Conservation (phyloP, 2,113 vertebrate genomes). For the Ochotona princeps region DNA sequence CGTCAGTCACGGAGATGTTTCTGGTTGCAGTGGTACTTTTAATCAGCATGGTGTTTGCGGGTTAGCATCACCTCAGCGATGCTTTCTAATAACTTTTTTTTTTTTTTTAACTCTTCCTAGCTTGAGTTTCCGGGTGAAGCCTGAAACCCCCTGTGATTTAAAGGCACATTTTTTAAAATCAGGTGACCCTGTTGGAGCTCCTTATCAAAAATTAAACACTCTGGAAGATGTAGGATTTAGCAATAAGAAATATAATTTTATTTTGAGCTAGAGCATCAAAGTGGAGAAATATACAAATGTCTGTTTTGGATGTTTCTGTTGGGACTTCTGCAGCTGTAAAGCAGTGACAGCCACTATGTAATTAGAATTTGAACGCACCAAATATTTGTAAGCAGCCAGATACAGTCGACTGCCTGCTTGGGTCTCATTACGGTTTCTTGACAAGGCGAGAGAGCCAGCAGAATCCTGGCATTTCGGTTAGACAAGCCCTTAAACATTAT, state of each 20-base stretch:
- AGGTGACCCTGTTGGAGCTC: neutral
- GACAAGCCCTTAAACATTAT: constrained; percentile 54
- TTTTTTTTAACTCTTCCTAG: neutral
- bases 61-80: neutral
- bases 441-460: neutral
- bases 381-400: constrained; percentile 19
- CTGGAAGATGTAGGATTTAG: constrained; percentile 38
- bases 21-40: too few species aligned
- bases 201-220: constrained; percentile 42
- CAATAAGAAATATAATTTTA: constrained; percentile 27
- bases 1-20: too few species aligned
- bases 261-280: constrained; percentile 2
- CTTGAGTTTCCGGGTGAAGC: neutral
- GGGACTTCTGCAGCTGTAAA: constrained; percentile 35
- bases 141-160: neutral
- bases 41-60: too few species aligned
- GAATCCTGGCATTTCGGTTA: constrained; percentile 48
- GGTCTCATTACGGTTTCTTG: constrained; percentile 45
- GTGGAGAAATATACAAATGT: neutral
- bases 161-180: neutral
- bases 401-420: constrained; percentile 31
- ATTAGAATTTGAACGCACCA: constrained; percentile 56
- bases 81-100: neutral
- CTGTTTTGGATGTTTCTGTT: constrained; percentile 50
- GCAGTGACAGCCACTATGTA: constrained; percentile 20